Conservation (phyloP, 2,888 invertebrate genomes). For the Amblyjoppa proteus region DNA sequence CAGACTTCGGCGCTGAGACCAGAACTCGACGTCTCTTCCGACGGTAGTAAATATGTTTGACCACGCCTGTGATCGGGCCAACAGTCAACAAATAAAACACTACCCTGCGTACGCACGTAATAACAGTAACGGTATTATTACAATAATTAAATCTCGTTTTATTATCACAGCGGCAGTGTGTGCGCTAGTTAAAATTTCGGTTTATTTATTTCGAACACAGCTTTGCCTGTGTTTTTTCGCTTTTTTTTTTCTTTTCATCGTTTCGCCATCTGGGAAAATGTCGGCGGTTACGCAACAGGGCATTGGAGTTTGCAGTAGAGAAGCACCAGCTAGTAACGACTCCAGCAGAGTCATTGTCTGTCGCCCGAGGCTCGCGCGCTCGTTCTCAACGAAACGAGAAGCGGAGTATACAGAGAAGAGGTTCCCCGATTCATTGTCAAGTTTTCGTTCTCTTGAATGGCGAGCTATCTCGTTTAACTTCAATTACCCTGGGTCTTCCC, state of each 20-base stretch:
- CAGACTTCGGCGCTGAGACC: constrained; percentile 14
- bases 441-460: constrained; percentile 77
- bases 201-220: constrained; percentile 10
- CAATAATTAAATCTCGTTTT: constrained; percentile 62
- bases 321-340: constrained; percentile 67
- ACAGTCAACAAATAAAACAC: constrained; percentile 18
- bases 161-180: constrained; percentile 29
- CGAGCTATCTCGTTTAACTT: constrained; percentile 81
- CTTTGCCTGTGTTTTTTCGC: background rate
- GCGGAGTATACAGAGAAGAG: constrained; percentile 60
- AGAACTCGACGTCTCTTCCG: constrained; percentile 62
- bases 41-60: constrained; percentile 68
- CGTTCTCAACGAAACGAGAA: constrained; percentile 56
- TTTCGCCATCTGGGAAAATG: constrained; percentile 53
- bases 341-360: constrained; percentile 78
- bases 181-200: constrained; percentile 21
- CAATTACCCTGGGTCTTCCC: constrained; percentile 78
- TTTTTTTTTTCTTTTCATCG: constrained; percentile 21
- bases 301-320: constrained; percentile 42
- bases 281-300: constrained; percentile 54
- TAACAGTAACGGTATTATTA: constrained; percentile 57
- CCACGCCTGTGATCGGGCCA: constrained; percentile 64
- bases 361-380: constrained; percentile 74
- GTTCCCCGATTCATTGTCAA: constrained; percentile 77
- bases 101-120: constrained; percentile 26